Base-by-base conservation (phyloP, 2,888 invertebrate species). In the Cryptus armator region DNA sequence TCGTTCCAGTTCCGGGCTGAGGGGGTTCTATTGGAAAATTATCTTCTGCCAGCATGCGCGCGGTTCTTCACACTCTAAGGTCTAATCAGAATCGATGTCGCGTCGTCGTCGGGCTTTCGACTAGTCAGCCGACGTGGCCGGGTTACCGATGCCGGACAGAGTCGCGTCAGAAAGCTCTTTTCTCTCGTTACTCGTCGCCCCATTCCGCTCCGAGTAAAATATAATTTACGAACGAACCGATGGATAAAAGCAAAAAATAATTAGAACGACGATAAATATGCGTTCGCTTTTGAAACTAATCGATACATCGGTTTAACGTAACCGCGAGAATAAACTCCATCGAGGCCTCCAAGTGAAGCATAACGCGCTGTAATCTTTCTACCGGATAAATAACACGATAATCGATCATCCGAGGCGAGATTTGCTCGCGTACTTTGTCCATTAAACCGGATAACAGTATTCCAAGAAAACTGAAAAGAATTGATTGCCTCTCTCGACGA, bases 71-170 rank as follows among this genome's bases (percentile, higher is more conserved):
- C 72, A 64, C 24, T 64, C 48, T 64, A 37, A 64, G 37, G 16
- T 66, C 14, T 76, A 66, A 76, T 46, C 66, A 64, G 51, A 66
- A 77, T 68, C 68, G 46, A 77, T 46, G 77, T 77, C 32, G 67
- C 56, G 43, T 32, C 51, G 24, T 62, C 56, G 59, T 19, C 37
- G 37, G 29, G 56, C n/a, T 43, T 77, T 56, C 29, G 19, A n/a
- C 29, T 59, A 16, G 53, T 44, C 24, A n/a, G 29, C 14, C 68
- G 67, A 77, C 77, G 77, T 68, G 77, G 67, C 43, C n/a, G 12
- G 77, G 46, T 59, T 77, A 77, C 77, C 6, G 77, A 67, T 77
- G 56, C 29, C 29, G 7, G 68, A n/a, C 5, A 37, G 19, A n/a
- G 10, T 5, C n/a, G 16, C 32, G 64, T 4, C 29, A 48, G 14